Conservation (phyloP, 2,113 vertebrate species). For the Paedocypris sp. region DNA sequence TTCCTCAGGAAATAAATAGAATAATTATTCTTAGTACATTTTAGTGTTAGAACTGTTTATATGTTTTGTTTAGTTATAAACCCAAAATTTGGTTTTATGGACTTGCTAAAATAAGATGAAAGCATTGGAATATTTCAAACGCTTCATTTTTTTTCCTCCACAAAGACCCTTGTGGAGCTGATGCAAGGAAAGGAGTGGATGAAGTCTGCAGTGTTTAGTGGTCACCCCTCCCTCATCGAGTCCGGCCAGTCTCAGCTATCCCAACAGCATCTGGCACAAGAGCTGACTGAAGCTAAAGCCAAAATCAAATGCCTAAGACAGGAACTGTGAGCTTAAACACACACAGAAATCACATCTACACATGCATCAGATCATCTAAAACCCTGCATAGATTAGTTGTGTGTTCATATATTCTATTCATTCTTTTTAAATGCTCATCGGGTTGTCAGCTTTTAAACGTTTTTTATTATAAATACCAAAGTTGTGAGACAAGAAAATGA, state of each 20-base stretch:
- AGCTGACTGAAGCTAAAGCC: constrained; percentile 93
- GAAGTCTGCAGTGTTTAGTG: constrained; percentile 63
- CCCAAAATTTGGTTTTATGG: too few species aligned
- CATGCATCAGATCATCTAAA: not conserved
- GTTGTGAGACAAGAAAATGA: too few species aligned
- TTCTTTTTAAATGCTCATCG: too few species aligned
- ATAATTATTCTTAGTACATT: too few species aligned
- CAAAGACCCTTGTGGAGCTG: constrained; percentile 84
- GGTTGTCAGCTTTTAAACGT: too few species aligned
- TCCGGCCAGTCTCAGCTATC: constrained; percentile 92
- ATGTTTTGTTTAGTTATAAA: too few species aligned
- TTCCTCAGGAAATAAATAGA: not conserved
- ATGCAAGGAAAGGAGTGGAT: constrained; percentile 88
- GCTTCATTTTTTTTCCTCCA: constrained; percentile 24
- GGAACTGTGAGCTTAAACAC: constrained; percentile 72
- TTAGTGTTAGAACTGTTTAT: too few species aligned
- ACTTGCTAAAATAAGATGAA: too few species aligned
- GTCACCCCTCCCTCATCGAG: constrained; percentile 73
- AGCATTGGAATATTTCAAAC: too few species aligned
- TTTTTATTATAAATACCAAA: too few species aligned
- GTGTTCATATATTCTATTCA: too few species aligned
- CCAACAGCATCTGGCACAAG: constrained; percentile 90
- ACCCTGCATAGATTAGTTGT: too few species aligned
- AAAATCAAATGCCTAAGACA: constrained; percentile 89
- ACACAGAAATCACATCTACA: not conserved